These are phyloP conservation scores for Microctonus hyperodae DNA, from an alignment of 2,888 invertebrate genomes.

Conservation along the genomic window DNA sequence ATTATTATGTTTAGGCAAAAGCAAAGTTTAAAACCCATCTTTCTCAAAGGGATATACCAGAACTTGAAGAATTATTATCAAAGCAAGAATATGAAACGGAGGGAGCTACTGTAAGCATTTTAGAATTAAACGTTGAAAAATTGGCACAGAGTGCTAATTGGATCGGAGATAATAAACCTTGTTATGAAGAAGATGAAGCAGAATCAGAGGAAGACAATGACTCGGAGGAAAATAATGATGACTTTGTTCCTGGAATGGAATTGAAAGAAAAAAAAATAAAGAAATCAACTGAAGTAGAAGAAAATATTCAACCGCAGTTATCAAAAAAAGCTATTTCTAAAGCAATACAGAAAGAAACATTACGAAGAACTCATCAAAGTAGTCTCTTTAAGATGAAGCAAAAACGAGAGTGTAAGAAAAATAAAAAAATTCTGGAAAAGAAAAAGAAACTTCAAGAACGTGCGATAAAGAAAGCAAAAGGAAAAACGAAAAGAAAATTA, in stretches of 20 bases:
- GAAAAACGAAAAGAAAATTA: conserved; percentile 65
- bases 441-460: conserved; percentile 36
- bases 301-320: conserved; percentile 52
- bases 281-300: conserved; percentile 8
- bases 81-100: conserved; percentile 79
- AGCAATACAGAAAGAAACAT: conserved; percentile 74
- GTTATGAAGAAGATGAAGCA: conserved; percentile 47
- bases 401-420: conserved; percentile 70
- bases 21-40: conserved; percentile 78
- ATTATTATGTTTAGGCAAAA: conserved; percentile 60
- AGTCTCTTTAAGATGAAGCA: conserved; percentile 80
- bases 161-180: conserved; percentile 74
- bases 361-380: conserved; percentile 78
- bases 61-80: conserved; percentile 70
- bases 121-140: conserved; percentile 76
- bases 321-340: conserved; percentile 76
- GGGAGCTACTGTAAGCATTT: conserved; percentile 80
- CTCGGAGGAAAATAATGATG: conserved; percentile 57
- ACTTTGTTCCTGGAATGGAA: conserved; percentile 66
- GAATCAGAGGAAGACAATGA: conserved; percentile 50
- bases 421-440: conserved; percentile 34
- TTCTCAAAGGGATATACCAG: conserved; percentile 75
- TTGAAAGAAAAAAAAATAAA: conserved; percentile 49
- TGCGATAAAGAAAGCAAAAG: conserved; percentile 27
- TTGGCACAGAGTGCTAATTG: conserved; percentile 75